Conservation (phyloP, 2,797 vertebrate species). For the Micromesistius poutassou region DNA sequence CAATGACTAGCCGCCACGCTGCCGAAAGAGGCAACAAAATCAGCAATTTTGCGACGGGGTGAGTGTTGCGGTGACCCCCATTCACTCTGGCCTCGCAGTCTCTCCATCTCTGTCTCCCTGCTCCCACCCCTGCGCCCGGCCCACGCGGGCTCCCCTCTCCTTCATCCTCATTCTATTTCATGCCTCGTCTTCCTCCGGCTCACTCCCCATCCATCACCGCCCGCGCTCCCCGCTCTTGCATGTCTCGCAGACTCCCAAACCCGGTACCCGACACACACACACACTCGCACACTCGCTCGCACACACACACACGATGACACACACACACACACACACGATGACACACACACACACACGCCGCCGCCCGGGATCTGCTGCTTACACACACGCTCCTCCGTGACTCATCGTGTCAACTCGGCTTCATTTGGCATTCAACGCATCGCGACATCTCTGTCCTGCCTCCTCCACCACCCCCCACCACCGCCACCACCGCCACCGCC, state of each 20-base stretch:
- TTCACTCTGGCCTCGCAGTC: conserved; percentile 59
- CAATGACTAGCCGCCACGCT: conserved; percentile 16
- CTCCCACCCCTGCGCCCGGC: conserved; percentile 35
- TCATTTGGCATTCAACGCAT: conserved; percentile 52
- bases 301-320: conserved; percentile 24
- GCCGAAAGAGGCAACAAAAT: conserved; percentile 52
- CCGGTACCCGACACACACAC: conserved; percentile 3
- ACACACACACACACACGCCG: conserved; percentile 43
- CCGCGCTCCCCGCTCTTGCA: conserved; percentile 15
- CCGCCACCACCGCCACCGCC: too few species aligned
- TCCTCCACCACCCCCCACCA: too few species aligned
- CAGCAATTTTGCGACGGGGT: conserved; percentile 66
- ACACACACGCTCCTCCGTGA: conserved; percentile 63
- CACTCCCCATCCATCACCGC: conserved; percentile 68
- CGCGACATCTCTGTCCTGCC: conserved; percentile 45
- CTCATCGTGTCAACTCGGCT: conserved; percentile 63
- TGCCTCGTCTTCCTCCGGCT: conserved; percentile 69
- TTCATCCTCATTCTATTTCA: conserved; percentile 76
- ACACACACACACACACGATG: conserved; percentile 40
- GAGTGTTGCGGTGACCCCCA: conserved; percentile 66
- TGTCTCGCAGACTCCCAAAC: conserved; percentile 19
- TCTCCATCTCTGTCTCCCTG: conserved; percentile 62
- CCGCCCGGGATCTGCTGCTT: conserved; percentile 37
- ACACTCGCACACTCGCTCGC: conserved; percentile 47
- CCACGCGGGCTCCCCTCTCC: conserved; percentile 62